A percentile compares a stretch with the other conserved stretches of the same genome.
Evolutionary conservation across 2,888 invertebrate species (phyloP).

Genomic region (Toxonevra muliebris): DNA sequence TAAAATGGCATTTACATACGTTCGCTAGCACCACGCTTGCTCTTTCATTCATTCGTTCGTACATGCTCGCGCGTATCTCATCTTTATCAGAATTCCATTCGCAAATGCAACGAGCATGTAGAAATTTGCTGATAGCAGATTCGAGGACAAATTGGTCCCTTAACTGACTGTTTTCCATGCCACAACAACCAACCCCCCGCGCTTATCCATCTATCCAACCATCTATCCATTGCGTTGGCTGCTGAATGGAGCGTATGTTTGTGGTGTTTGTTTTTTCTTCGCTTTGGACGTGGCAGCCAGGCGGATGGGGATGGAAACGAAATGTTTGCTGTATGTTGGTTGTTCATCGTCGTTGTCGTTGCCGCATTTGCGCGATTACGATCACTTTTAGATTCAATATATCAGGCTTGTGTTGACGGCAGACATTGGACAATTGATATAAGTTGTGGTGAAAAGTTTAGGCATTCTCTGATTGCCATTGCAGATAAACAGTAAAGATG

Average conservation of each 20-base stretch:
- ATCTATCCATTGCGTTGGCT: not conserved
- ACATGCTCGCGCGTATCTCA: conserved; percentile 28
- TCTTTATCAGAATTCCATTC: conserved; percentile 41
- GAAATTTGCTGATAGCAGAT: conserved; percentile 52
- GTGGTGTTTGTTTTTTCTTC: conserved; percentile 3
- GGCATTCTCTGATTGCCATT: conserved; percentile 58
- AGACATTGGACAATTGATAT: conserved; percentile 61
- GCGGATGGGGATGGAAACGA: not conserved
- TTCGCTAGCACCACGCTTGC: conserved; percentile 3
- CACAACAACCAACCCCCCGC: conserved; percentile 33
- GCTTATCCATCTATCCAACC: not conserved
- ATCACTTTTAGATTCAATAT: conserved; percentile 60
- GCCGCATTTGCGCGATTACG: conserved; percentile 49
- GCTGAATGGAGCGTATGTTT: not conserved
- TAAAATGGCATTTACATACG: conserved; percentile 35
- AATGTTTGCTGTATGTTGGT: conserved; percentile 25
- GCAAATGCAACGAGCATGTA: conserved; percentile 47
- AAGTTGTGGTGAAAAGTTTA: conserved; percentile 60
- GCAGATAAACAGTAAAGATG: conserved; percentile 34
- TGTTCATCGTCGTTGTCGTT: conserved; percentile 8
- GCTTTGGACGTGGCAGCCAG: conserved; percentile 1
- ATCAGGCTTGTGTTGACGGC: conserved; percentile 59
- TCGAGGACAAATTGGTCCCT: conserved; percentile 55
- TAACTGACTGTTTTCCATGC: conserved; percentile 38
- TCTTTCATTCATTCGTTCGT: no score